Evolutionary conservation across 2,797 vertebrate species (phyloP).

Genomic region (Darevskia nairensis): DNA sequence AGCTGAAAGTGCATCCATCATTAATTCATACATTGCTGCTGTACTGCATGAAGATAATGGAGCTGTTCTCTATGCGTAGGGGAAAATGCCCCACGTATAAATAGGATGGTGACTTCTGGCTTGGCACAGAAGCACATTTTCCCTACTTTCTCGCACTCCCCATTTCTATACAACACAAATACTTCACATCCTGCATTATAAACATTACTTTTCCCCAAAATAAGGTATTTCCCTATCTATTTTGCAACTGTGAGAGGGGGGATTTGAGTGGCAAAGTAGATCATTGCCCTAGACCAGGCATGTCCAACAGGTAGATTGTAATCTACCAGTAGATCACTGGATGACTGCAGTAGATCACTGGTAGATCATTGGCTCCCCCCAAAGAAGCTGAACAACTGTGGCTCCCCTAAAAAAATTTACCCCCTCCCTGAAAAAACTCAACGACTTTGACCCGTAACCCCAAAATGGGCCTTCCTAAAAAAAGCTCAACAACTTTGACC

Average conservation of each 20-base stretch:
- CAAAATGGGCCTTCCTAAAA: too few relatives aligned
- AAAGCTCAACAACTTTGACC: too few relatives aligned
- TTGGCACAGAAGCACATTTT: neutral
- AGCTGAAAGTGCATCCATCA: slow-evolving; percentile 30
- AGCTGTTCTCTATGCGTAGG: neutral
- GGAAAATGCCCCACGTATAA: neutral
- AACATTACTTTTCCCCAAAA: neutral
- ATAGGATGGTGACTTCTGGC: neutral
- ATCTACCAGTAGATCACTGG: too few relatives aligned
- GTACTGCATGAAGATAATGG: slow-evolving; percentile 24
- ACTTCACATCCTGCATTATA: neutral
- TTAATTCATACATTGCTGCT: slow-evolving; percentile 28
- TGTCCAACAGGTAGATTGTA: too few relatives aligned
- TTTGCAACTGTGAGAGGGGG: neutral
- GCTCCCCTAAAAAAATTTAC: too few relatives aligned
- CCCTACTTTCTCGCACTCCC: neutral
- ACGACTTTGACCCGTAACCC: too few relatives aligned
- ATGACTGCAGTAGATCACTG: too few relatives aligned
- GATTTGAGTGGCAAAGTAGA: too few relatives aligned
- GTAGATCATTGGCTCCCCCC: too few relatives aligned
- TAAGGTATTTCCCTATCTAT: neutral
- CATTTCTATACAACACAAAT: neutral
- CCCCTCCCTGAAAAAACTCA: too few relatives aligned
- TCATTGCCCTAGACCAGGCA: too few relatives aligned
- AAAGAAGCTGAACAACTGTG: too few relatives aligned